Conservation (phyloP, 92 coral and sea anemone genomes). For the Zoanthus sociatus region DNA sequence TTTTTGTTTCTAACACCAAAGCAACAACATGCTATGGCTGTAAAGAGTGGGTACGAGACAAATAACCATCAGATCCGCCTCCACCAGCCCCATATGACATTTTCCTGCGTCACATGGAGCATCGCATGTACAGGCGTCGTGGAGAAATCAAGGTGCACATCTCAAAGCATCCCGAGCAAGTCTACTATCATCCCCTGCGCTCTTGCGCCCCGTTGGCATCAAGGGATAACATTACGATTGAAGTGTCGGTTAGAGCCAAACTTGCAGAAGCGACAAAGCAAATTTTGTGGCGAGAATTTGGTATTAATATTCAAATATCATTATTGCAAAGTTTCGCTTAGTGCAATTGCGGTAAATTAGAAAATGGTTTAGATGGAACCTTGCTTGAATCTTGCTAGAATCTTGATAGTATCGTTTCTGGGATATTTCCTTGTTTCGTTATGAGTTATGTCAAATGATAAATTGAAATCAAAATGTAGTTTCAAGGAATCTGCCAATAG, state of each 20-base stretch:
- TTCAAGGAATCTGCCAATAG: conserved; percentile 32
- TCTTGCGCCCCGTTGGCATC: conserved; percentile 50
- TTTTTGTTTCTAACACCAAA: conserved; percentile 45
- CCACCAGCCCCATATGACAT: conserved; percentile 73
- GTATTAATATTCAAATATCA: conserved; percentile 31
- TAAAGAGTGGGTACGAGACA: conserved; percentile 56
- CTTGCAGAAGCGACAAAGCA: conserved; percentile 33
- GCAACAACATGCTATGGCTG: conserved; percentile 15
- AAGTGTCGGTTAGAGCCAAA: not conserved
- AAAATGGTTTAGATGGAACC: conserved; percentile 16
- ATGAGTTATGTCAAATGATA: conserved; percentile 29
- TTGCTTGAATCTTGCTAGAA: conserved; percentile 22
- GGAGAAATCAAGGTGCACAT: conserved; percentile 64
- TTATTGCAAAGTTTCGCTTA: conserved; percentile 18
- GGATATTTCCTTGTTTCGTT: conserved; percentile 11
- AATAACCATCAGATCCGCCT: conserved; percentile 55
- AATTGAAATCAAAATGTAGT: conserved; percentile 28
- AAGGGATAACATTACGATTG: conserved; percentile 30
- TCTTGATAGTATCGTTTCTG: conserved; percentile 11
- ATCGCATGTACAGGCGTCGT: conserved; percentile 52
- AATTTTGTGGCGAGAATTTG: conserved; percentile 57
- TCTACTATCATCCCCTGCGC: conserved; percentile 67
- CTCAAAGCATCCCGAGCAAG: conserved; percentile 41
- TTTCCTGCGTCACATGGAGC: conserved; percentile 57
- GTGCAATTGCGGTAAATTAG: conserved; percentile 12